Evolutionary conservation across 35 echinoderm and acorn worm species (phyloP), one percentile per base, ranked within the genome.

Genomic region (Acanthaster planci): DNA sequence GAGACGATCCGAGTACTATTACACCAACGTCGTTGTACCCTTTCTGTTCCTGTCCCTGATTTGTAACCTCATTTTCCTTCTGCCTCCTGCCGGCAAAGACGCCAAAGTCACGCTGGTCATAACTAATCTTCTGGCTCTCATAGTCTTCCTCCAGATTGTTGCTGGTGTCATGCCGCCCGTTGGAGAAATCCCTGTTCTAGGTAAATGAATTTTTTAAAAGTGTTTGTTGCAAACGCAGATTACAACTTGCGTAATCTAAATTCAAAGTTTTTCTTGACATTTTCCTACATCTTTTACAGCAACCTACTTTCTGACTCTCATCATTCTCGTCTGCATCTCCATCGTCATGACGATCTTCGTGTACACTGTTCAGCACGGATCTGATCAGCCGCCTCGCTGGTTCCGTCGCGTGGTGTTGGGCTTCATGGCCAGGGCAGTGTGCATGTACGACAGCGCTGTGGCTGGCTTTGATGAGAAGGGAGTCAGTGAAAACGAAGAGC

Each of bases 1-100:
- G n/a, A n/a, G n/a, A n/a, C n/a, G n/a, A n/a, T n/a, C n/a, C n/a
- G n/a, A n/a, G 2, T 83, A 56, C 80, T 83, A 83, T 36, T 23
- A 56, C 9, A 50, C 60, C 30, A 83, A 83, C 80, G 60, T 83
- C 29, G 52, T 83, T 29, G 51, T 83, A 8, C 80, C 80, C 27
- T 56, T 50, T 57, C 51, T 50, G 18, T 36, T 83, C 0, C 80
- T 83, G 30, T 50, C 80, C 51, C 21, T 83, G 31, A 38, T 83
- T 36, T 56, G 60, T 55, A 56, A 55, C 51, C 80, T 83, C n/a
- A 55, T 83, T 8, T 83, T 55, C 23, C 80, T 83, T 34, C 42
- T 83, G 51, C 80, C 80, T 1, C 31, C 80, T 26, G 80, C 54
- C 27, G 54, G 51, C 29, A 55, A 55, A 4, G 80, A 83, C 14